Conservation (phyloP, 2,888 invertebrate species). For the Parnassius apollo region DNA sequence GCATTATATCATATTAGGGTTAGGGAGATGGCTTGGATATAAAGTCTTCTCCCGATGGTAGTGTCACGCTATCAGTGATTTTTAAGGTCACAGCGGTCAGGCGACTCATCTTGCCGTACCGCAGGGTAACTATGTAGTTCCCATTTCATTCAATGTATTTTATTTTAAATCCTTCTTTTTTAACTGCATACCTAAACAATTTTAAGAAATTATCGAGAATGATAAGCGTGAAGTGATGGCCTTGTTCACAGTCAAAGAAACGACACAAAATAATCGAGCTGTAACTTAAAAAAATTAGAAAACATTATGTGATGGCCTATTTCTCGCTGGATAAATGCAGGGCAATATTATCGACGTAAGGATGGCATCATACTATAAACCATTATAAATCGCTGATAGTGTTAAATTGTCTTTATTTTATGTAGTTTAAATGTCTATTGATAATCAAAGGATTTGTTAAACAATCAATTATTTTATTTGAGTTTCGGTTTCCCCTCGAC, state of each 20-base stretch:
- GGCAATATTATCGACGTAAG: too few relatives aligned
- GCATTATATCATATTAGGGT: constrained; percentile 5
- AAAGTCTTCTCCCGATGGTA: constrained; percentile 1
- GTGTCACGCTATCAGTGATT: constrained; percentile 6
- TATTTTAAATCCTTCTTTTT: too few relatives aligned
- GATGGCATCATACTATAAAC: too few relatives aligned
- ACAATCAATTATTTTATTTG: constrained; percentile 14
- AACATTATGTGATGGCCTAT: too few relatives aligned
- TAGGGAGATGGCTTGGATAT: neutral
- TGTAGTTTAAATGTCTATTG: constrained; percentile 44
- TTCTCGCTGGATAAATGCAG: too few relatives aligned
- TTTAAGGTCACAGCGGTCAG: neutral
- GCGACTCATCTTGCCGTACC: neutral
- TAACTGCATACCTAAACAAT: too few relatives aligned
- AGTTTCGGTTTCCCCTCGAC: constrained; percentile 25
- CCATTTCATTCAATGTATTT: neutral
- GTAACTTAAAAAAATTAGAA: too few relatives aligned
- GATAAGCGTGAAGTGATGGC: too few relatives aligned
- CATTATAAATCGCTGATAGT: constrained; percentile 3
- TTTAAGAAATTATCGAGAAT: too few relatives aligned
- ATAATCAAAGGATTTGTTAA: constrained; percentile 39
- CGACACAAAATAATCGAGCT: too few relatives aligned
- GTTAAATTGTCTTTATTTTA: constrained; percentile 3
- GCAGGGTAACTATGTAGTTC: neutral
- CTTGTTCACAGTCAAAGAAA: too few relatives aligned